Percentiles rank a stretch among this genome's conserved stretches.
Evolutionary conservation across 2,797 vertebrate species (phyloP).

Genomic region (Epinephelus coioides): DNA sequence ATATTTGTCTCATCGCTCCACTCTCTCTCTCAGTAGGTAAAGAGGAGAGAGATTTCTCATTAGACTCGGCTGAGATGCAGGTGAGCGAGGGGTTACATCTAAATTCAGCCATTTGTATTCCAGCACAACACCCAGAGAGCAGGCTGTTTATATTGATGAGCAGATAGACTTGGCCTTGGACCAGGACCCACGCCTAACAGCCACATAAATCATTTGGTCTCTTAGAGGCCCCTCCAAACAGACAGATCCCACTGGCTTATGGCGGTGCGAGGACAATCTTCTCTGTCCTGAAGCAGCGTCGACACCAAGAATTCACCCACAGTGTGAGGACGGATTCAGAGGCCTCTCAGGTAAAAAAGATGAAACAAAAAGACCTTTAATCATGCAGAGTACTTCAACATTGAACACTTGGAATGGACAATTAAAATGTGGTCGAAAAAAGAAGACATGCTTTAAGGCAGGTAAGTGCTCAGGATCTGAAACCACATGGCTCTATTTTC

Average conservation of each 20-base stretch:
- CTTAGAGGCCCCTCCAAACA: conserved; percentile 51
- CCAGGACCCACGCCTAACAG: conserved; percentile 63
- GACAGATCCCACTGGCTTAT: conserved; percentile 53
- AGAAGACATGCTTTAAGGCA: neutral
- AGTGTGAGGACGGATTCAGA: conserved; percentile 12
- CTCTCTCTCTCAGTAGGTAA: conserved; percentile 26
- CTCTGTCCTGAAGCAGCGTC: conserved; percentile 37
- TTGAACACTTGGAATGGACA: neutral
- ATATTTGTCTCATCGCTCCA: conserved; percentile 30
- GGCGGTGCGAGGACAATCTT: conserved; percentile 43
- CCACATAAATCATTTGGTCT: conserved; percentile 74
- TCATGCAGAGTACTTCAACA: neutral
- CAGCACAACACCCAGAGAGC: conserved; percentile 39
- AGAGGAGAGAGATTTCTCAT: conserved; percentile 62
- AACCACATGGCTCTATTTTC: neutral
- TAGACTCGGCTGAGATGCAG: conserved; percentile 65
- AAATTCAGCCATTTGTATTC: conserved; percentile 81
- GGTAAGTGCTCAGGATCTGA: neutral
- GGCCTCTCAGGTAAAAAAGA: neutral
- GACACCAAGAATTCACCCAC: conserved; percentile 6
- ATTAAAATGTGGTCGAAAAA: neutral
- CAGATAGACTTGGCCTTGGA: conserved; percentile 75
- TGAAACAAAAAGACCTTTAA: conserved; percentile 12
- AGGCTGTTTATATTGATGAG: conserved; percentile 73
- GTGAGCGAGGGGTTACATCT: conserved; percentile 74